Conservation (phyloP, 2,113 vertebrate genomes). For the Ceyx cyanopectus region DNA sequence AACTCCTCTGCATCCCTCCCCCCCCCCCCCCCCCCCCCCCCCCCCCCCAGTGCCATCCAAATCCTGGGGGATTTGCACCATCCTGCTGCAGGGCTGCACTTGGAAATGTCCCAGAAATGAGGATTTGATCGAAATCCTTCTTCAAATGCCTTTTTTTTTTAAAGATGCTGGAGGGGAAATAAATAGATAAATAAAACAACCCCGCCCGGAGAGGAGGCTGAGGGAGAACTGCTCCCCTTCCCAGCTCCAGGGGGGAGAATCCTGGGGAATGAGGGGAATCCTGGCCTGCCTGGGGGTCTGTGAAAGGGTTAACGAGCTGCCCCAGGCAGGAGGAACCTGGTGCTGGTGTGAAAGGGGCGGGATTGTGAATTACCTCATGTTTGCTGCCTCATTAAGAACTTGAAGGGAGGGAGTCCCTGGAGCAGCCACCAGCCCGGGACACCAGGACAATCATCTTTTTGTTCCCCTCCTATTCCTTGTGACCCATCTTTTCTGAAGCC, state of each 20-base stretch:
- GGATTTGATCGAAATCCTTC: not conserved
- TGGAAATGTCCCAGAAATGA: not conserved
- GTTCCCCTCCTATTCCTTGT: not conserved
- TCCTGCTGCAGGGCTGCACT: not conserved
- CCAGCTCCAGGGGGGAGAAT: too few relatives aligned
- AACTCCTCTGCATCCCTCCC: slow-evolving; percentile 24
- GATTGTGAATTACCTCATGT: not conserved
- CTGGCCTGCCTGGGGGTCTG: too few relatives aligned
- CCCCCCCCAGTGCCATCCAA: not conserved
- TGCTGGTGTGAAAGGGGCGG: not conserved
- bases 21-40: not conserved
- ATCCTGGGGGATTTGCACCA: slow-evolving; percentile 19
- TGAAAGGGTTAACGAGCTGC: not conserved
- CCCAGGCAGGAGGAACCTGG: not conserved
- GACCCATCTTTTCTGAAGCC: slow-evolving; percentile 20
- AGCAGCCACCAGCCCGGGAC: not conserved
- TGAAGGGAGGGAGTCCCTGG: slow-evolving; percentile 21
- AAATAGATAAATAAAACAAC: too few relatives aligned
- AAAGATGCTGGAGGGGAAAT: not conserved
- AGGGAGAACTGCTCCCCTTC: too few relatives aligned
- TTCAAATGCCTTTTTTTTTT: not conserved
- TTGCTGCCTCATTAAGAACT: slow-evolving; percentile 10
- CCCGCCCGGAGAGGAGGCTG: too few relatives aligned
- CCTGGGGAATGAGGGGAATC: too few relatives aligned
- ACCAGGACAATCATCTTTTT: not conserved